Conservation (phyloP, 2,797 vertebrate genomes). For the Mormyrus proboscirostris region DNA sequence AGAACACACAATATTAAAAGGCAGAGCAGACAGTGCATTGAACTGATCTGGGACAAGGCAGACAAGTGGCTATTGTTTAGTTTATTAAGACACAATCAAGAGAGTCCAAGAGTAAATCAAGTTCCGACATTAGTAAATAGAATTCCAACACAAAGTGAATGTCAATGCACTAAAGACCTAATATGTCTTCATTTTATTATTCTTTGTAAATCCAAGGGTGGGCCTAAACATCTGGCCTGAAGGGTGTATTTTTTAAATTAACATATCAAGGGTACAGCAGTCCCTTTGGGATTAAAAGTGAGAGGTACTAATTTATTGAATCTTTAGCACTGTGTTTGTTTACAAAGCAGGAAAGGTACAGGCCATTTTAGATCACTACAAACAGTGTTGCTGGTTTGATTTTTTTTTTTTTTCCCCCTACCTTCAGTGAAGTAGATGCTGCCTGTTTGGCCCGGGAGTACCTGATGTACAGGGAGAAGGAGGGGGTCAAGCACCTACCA, state of each 20-base stretch:
- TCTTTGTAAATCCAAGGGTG: neutral
- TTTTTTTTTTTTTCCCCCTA: neutral
- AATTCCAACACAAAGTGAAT: too few relatives aligned
- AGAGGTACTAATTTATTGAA: neutral
- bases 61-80: neutral
- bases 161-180: too few relatives aligned
- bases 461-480: constrained; percentile 51
- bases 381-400: neutral
- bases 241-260: neutral
- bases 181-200: neutral
- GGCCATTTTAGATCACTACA: neutral
- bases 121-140: too few relatives aligned
- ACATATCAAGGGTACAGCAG: neutral
- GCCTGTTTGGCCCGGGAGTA: constrained; percentile 66
- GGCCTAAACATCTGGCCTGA: neutral
- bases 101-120: too few relatives aligned
- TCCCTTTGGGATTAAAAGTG: neutral
- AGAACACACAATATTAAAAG: too few relatives aligned
- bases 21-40: neutral
- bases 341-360: neutral
- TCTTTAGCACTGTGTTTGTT: neutral
- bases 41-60: neutral
- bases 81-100: neutral
- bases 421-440: constrained; percentile 70
- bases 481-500: constrained; percentile 42